Percentiles rank a stretch among this genome's conserved stretches.
phyloP scores from a whole-genome alignment of 2,888 invertebrate genomes.

The Tipula unca region DNA sequence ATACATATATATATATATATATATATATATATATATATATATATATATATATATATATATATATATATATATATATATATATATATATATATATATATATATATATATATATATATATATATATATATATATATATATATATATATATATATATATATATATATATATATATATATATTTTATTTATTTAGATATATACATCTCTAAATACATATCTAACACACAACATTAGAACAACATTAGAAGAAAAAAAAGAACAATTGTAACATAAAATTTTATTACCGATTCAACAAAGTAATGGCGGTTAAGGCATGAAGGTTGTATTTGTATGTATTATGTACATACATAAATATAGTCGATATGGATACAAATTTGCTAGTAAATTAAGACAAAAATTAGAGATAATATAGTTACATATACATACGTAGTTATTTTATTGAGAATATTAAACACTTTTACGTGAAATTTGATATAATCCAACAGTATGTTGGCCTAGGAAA shows the following conservation, averaged over 20 bases:
- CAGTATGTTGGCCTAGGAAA: background rate
- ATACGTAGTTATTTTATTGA: background rate
- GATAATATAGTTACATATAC: background rate
- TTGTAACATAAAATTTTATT: conserved; percentile 8
- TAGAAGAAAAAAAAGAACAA: background rate
- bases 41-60: background rate
- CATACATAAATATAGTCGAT: too few species aligned
- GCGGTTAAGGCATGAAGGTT: background rate
- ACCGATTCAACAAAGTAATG: background rate
- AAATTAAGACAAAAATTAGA: background rate
- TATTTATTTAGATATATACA: conserved; percentile 14
- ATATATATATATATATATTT: too few species aligned
- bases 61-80: background rate
- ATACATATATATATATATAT: background rate
- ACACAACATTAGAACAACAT: conserved; percentile 14
- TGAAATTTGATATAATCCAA: background rate
- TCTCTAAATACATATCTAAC: conserved; percentile 8
- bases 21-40: background rate
- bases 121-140: background rate
- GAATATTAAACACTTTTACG: background rate
- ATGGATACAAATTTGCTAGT: background rate
- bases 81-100: background rate
- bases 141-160: background rate
- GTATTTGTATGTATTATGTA: background rate
- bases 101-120: background rate